A percentile compares a stretch with the other conserved stretches of the same genome.
Conservation (phyloP, 2,113 vertebrate genomes). For the Podarcis muralis region DNA sequence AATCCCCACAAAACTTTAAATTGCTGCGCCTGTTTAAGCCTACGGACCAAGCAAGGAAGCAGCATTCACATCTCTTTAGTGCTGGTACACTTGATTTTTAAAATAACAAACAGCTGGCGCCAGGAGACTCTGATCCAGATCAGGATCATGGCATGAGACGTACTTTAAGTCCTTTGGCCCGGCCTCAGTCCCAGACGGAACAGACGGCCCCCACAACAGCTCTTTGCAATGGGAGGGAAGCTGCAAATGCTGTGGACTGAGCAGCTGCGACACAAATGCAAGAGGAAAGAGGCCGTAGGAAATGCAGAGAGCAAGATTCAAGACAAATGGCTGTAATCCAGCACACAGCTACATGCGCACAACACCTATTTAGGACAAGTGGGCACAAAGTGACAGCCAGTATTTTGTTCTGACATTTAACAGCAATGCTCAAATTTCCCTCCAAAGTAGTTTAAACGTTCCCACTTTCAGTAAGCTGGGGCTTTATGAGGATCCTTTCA, state of each 20-base stretch:
- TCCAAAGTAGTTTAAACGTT: not conserved
- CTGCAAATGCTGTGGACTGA: not conserved
- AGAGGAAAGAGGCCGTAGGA: not conserved
- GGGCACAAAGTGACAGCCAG: not conserved
- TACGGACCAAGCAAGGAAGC: not conserved
- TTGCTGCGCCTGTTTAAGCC: not conserved
- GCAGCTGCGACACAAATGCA: not conserved
- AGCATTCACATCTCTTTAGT: not conserved
- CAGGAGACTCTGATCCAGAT: too few relatives aligned
- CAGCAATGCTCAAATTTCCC: not conserved
- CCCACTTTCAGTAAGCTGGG: not conserved
- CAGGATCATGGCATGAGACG: not conserved
- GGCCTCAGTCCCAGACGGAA: not conserved
- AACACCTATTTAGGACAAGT: not conserved
- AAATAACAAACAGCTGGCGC: not conserved
- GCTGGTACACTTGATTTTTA: not conserved
- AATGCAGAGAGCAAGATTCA: not conserved
- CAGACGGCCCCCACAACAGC: not conserved
- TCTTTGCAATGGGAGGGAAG: not conserved
- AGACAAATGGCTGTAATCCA: not conserved
- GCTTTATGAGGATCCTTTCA: not conserved
- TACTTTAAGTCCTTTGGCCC: not conserved
- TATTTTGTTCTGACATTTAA: conserved; percentile 1
- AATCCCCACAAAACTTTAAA: not conserved
- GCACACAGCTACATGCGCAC: not conserved